phyloP scores from a whole-genome alignment of 1,140 invertebrate species.

The Drosophila nebulosa region DNA sequence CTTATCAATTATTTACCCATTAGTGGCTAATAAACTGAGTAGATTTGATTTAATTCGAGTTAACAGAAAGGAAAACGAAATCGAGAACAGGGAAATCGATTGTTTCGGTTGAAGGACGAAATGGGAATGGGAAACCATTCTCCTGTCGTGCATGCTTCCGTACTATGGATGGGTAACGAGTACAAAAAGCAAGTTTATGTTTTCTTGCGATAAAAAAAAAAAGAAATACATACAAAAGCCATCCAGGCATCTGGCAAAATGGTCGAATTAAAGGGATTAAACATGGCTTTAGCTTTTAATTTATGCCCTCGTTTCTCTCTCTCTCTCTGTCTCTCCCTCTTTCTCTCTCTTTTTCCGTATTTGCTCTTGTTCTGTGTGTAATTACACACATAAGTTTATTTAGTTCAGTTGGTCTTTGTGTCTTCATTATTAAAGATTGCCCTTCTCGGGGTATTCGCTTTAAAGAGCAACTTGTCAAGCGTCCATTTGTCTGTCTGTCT shows the following conservation, averaged over 20 bases:
- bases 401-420: slow-evolving; percentile 1
- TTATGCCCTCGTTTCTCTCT: slow-evolving; percentile 44
- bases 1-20: too few relatives aligned
- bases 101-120: background rate
- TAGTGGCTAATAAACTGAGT: too few relatives aligned
- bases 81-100: too few relatives aligned
- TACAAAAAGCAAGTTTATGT: slow-evolving; percentile 66
- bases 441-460: slow-evolving; percentile 34
- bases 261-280: slow-evolving; percentile 68
- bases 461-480: slow-evolving; percentile 19
- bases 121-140: background rate
- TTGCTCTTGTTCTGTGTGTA: slow-evolving; percentile 3
- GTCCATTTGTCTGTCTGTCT: background rate
- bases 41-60: too few relatives aligned
- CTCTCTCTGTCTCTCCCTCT: background rate
- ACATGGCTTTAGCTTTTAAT: slow-evolving; percentile 70
- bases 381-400: slow-evolving; percentile 38
- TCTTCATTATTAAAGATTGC: slow-evolving; percentile 40
- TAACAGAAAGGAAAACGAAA: too few relatives aligned
- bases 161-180: background rate
- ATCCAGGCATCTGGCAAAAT: slow-evolving; percentile 26
- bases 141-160: background rate
- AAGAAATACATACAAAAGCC: slow-evolving; percentile 39
- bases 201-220: slow-evolving; percentile 71
- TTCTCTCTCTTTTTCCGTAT: background rate